Conservation (phyloP, 2,888 invertebrate species). For the Pseudolycoriella hygida region DNA sequence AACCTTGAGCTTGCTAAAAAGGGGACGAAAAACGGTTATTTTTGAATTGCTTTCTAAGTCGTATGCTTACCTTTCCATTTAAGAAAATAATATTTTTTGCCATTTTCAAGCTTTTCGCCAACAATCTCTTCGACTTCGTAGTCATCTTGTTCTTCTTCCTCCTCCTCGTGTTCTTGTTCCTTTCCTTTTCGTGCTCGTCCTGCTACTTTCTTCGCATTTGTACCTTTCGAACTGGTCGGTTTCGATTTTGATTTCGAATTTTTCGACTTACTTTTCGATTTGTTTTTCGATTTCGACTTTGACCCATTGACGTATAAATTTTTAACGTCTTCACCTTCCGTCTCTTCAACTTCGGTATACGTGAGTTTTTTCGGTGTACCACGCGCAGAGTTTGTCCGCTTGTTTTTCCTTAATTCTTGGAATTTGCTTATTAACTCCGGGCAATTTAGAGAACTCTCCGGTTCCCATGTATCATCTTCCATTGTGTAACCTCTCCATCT, state of each 20-base stretch:
- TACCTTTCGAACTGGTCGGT: not conserved
- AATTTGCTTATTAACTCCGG: conserved; percentile 54
- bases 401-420: conserved; percentile 36
- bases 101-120: conserved; percentile 48
- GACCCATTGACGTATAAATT: not conserved
- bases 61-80: conserved; percentile 62
- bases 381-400: not conserved
- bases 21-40: too few species aligned
- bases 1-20: too few species aligned
- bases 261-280: not conserved
- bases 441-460: conserved; percentile 59
- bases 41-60: too few species aligned
- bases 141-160: conserved; percentile 3
- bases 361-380: not conserved
- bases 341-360: not conserved
- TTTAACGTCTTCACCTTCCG: not conserved
- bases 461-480: conserved; percentile 66
- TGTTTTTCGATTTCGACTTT: not conserved
- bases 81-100: conserved; percentile 48
- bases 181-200: too few species aligned
- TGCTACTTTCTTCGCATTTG: too few species aligned
- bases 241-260: not conserved
- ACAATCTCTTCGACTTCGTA: conserved; percentile 52
- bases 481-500: conserved; percentile 67
- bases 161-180: not conserved